These are phyloP conservation scores for Pherbina coryleti DNA, from an alignment of 2,888 invertebrate genomes.

Conservation along the genomic window DNA sequence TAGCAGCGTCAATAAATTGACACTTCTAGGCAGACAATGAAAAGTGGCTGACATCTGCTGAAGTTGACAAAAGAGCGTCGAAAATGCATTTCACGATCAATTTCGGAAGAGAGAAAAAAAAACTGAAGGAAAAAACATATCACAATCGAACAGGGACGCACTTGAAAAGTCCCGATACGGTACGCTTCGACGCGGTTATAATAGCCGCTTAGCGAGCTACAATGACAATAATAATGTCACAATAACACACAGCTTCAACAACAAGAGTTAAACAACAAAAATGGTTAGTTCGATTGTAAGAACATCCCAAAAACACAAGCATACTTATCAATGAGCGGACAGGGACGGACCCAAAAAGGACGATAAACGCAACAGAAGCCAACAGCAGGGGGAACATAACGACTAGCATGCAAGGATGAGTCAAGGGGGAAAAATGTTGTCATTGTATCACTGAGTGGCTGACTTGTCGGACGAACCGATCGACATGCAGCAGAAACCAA, in stretches of 20 bases:
- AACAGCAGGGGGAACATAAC: neutral
- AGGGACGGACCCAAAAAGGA: neutral
- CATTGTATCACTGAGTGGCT: neutral
- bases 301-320: neutral
- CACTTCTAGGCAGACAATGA: constrained; percentile 5
- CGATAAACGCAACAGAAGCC: neutral
- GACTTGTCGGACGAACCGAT: too few species aligned
- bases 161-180: neutral
- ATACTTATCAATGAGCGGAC: neutral
- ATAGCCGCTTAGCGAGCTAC: constrained; percentile 6
- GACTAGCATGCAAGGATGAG: neutral
- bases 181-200: neutral
- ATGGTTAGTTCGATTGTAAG: constrained; percentile 4
- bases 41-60: neutral
- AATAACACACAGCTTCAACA: neutral
- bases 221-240: constrained; percentile 23
- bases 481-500: neutral
- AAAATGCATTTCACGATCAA: constrained; percentile 21
- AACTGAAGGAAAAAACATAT: too few species aligned
- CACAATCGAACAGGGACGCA: neutral
- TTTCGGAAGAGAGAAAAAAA: neutral
- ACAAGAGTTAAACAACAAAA: neutral
- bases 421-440: neutral
- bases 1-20: constrained; percentile 12
- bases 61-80: constrained; percentile 5